Base-by-base conservation (phyloP, 1,140 invertebrate genomes). In the Ephestia elutella region DNA sequence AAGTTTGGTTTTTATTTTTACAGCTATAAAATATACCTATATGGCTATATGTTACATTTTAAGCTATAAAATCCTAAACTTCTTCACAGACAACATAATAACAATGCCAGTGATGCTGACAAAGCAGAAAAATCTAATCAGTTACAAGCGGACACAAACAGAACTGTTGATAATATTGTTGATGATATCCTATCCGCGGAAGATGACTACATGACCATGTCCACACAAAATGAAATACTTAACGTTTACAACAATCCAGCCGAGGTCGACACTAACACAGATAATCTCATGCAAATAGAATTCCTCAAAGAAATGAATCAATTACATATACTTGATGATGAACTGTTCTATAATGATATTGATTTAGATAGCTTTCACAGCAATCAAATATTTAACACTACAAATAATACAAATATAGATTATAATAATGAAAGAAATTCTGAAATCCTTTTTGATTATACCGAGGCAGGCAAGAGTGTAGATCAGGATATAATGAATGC, bases 221-320 rank as follows among this genome's bases (percentile, higher is more conserved):
- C 72, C 0, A 65, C 71, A 5, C 72, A 73, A 15, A 71, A 71
- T 44, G 68, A 75, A 19, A 62, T 71, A 19, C 55, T 72, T 5
- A 76, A 71, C 44, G 57, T 58, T 32, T 64, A 62, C 32, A 73
- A 60, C 53, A 48, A 55, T 19, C 54, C 54, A 8, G 65, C 13
- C 2, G 59, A 71, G 2, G 60, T 63, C 7, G 73, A 76, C 11
- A 60, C 38, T 1, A 76, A 64, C n/a, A 64, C 73, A n/a, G 82
- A 87, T 21, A 82, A 79, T 56, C 55, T 84, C 5, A 82, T 80
- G 78, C 84, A 85, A 61, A 80, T 80, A 30, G 84, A 86, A 61
- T 77, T 87, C 20, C 49, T 87, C 0, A 84, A 86, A 67, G 85
- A 85, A 50, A 87, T 87, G 69, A 86, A 83, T 30, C 80, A 82